Conservation (phyloP, 2,797 vertebrate species). For the Pelodytes ibericus region DNA sequence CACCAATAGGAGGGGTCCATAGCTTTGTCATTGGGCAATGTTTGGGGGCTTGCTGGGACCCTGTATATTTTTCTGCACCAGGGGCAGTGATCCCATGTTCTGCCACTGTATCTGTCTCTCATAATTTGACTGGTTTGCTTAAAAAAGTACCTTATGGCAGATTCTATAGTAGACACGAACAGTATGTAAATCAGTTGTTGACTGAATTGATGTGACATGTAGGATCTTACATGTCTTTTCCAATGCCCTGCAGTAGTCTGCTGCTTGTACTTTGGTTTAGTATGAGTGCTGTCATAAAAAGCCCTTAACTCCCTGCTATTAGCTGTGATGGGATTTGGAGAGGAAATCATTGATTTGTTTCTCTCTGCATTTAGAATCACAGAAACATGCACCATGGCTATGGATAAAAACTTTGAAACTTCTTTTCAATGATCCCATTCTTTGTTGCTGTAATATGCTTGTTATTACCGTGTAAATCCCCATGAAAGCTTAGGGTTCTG, state of each 20-base stretch:
- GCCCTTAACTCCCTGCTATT: background rate
- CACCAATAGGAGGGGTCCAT: no score
- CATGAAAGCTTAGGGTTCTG: constrained; percentile 26
- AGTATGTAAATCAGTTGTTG: no score
- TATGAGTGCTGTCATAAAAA: background rate
- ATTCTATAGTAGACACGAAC: no score
- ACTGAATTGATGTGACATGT: no score
- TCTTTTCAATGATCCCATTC: constrained; percentile 1
- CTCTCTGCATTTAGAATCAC: background rate
- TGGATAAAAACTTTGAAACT: background rate
- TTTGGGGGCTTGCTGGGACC: no score
- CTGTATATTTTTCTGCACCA: no score
- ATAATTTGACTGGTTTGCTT: no score
- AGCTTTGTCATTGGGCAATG: no score
- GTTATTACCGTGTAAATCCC: constrained; percentile 34
- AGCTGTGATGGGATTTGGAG: background rate
- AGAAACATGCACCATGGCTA: background rate
- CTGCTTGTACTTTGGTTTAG: background rate
- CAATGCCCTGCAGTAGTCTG: background rate
- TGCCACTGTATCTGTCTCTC: no score
- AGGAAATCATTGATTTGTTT: background rate
- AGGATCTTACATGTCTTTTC: background rate
- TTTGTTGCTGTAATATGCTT: constrained; percentile 11
- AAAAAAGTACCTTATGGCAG: no score
- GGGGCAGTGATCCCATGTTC: no score